Evolutionary conservation across 2,888 invertebrate species (phyloP).

Genomic region (Diaprepes abbreviatus): DNA sequence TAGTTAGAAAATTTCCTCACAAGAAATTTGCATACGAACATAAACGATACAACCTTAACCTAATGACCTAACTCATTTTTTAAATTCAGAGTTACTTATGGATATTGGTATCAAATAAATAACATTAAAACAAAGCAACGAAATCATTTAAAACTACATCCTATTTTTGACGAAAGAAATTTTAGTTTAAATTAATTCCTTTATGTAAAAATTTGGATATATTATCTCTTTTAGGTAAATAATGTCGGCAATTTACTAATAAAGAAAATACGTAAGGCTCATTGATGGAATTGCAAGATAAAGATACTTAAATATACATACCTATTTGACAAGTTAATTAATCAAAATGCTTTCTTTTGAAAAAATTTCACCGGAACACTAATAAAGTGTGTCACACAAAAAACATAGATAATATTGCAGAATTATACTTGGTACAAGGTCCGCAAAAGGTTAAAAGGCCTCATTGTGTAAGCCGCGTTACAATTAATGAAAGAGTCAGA

Average conservation of each 20-base stretch:
- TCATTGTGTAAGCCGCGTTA: conserved; percentile 40
- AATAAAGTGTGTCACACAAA: conserved; percentile 10
- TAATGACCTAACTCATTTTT: too few relatives aligned
- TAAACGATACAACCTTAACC: too few relatives aligned
- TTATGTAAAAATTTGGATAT: too few relatives aligned
- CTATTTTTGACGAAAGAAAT: too few relatives aligned
- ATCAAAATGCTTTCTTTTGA: conserved; percentile 20
- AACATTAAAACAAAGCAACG: too few relatives aligned
- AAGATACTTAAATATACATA: neutral
- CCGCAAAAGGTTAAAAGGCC: conserved; percentile 39
- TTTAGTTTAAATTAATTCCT: too few relatives aligned
- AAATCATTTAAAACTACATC: too few relatives aligned
- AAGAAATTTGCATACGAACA: too few relatives aligned
- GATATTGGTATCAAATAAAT: too few relatives aligned
- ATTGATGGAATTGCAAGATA: neutral
- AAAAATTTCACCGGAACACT: conserved; percentile 9
- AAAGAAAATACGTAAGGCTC: neutral
- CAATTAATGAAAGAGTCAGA: conserved; percentile 46
- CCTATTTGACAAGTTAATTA: conserved; percentile 13
- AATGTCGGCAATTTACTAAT: neutral
- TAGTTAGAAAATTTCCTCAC: too few relatives aligned
- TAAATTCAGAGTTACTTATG: too few relatives aligned
- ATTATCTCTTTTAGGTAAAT: neutral
- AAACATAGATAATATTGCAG: conserved; percentile 28
- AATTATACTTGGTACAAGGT: conserved; percentile 11